Evolutionary conservation across 2,888 invertebrate genomes (phyloP).

Genomic region (Epinotia demarniana): DNA sequence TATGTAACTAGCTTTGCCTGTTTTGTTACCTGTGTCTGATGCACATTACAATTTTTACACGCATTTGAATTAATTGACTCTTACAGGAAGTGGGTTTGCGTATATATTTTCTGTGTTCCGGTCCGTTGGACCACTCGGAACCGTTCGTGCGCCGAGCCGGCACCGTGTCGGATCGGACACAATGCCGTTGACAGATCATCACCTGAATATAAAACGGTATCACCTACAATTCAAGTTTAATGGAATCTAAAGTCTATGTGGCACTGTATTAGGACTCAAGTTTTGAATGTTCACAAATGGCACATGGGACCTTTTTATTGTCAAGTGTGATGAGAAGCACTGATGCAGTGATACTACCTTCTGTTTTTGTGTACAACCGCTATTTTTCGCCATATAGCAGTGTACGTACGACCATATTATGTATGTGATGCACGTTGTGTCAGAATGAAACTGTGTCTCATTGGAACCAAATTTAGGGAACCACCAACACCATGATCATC

Average conservation of each 20-base stretch:
- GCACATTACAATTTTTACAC: not conserved
- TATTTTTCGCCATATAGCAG: not conserved
- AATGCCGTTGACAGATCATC: slow-evolving; percentile 63
- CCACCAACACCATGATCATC: too few species aligned
- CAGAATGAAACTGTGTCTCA: too few species aligned
- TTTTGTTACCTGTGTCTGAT: not conserved
- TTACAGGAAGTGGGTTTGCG: slow-evolving; percentile 15
- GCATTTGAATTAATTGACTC: not conserved
- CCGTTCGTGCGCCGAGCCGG: slow-evolving; percentile 68
- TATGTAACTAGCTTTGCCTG: not conserved
- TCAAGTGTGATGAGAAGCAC: not conserved
- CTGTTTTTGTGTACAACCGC: slow-evolving; percentile 2
- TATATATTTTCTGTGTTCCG: slow-evolving; percentile 3
- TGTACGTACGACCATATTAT: not conserved
- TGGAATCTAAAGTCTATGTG: not conserved
- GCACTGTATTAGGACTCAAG: not conserved
- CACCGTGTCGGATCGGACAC: slow-evolving; percentile 73
- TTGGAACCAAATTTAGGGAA: too few species aligned
- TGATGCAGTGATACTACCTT: slow-evolving; percentile 3
- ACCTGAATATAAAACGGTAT: not conserved
- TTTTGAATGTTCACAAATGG: not conserved
- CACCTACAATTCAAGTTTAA: not conserved
- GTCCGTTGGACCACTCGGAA: slow-evolving; percentile 30
- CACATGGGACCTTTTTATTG: slow-evolving; percentile 1
- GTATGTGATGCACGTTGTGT: too few species aligned